Evolutionary conservation across 2,888 invertebrate genomes (phyloP).

Genomic region (Nysson spinosus): DNA sequence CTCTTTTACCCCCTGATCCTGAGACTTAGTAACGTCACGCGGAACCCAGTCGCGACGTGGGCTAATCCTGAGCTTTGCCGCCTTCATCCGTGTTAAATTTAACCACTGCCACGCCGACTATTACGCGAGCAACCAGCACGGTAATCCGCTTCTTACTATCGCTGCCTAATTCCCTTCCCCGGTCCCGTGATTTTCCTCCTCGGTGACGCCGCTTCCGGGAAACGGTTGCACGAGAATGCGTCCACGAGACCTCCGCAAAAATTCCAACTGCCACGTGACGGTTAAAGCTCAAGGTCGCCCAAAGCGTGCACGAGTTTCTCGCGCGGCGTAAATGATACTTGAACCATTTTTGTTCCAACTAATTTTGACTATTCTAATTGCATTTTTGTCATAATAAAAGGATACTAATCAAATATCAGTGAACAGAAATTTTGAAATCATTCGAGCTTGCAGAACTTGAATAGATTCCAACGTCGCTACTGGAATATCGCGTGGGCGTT

Average conservation of each 20-base stretch:
- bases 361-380: no score
- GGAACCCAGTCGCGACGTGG: constrained; percentile 40
- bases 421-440: neutral
- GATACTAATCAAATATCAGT: no score
- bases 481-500: no score
- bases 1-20: constrained; percentile 21
- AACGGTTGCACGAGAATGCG: constrained; percentile 37
- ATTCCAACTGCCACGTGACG: constrained; percentile 37
- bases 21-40: constrained; percentile 53
- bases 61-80: constrained; percentile 38
- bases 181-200: neutral
- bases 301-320: constrained; percentile 6
- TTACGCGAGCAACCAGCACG: constrained; percentile 54
- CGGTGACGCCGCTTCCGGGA: constrained; percentile 41
- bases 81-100: constrained; percentile 50
- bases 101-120: constrained; percentile 48
- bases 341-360: neutral
- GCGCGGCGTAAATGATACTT: neutral
- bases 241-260: constrained; percentile 33
- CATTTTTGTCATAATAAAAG: no score
- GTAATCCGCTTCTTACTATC: constrained; percentile 15
- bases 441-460: neutral
- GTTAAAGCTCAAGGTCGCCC: constrained; percentile 24
- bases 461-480: no score
- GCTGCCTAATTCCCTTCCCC: neutral